These are phyloP conservation scores for Glyphotaelius pellucidus DNA, from an alignment of 2,888 invertebrate genomes.

Conservation along the genomic window DNA sequence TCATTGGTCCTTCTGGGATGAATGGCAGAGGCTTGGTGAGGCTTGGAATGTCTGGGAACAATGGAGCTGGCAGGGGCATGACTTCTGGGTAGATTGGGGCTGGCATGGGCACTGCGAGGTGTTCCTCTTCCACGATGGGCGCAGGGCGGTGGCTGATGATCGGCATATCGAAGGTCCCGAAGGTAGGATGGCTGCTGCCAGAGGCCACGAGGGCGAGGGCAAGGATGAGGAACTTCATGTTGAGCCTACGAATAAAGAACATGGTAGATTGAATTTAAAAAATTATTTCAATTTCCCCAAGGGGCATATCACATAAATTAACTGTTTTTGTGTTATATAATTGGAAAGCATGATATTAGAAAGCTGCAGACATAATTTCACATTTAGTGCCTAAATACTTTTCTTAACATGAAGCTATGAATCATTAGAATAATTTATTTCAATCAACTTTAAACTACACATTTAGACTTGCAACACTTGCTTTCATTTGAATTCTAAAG, in stretches of 20 bases:
- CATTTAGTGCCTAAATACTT: no score
- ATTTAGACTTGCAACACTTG: no score
- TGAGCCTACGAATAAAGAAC: slow-evolving; percentile 18
- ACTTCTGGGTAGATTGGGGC: no score
- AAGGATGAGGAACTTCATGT: slow-evolving; percentile 54
- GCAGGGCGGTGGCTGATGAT: slow-evolving; percentile 10
- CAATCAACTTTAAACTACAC: no score
- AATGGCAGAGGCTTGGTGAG: neutral
- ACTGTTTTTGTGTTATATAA: no score
- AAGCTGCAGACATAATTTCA: no score
- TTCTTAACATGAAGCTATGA: no score
- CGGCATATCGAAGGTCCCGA: slow-evolving; percentile 16
- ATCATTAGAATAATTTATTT: no score
- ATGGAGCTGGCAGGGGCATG: neutral
- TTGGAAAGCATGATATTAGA: no score
- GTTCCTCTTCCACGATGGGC: neutral
- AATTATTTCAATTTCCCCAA: no score
- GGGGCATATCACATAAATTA: no score
- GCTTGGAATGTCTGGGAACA: neutral
- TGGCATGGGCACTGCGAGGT: slow-evolving; percentile 39
- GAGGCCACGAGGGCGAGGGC: slow-evolving; percentile 44
- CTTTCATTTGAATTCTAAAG: no score
- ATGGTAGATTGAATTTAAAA: neutral
- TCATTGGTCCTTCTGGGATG: neutral
- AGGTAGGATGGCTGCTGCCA: neutral